Percentiles rank a stretch among this genome's conserved stretches.
phyloP scores from a whole-genome alignment of 2,888 invertebrate species.

The Apantesis nais region DNA sequence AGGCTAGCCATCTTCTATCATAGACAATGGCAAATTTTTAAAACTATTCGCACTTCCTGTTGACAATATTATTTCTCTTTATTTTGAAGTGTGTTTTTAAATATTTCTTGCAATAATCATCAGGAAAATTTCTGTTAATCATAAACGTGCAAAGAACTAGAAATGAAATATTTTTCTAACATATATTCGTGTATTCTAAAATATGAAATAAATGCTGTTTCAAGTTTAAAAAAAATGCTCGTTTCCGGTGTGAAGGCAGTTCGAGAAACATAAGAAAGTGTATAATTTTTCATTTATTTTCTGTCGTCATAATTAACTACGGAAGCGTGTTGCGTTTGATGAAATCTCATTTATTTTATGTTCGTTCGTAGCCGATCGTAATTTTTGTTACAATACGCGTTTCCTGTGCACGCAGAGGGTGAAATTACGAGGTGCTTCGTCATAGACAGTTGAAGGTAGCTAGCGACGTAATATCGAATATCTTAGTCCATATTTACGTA shows the following conservation, averaged over 20 bases:
- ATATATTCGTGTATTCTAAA: slow-evolving; percentile 56
- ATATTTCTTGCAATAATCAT: slow-evolving; percentile 49
- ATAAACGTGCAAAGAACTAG: slow-evolving; percentile 56
- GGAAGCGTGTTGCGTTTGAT: slow-evolving; percentile 74
- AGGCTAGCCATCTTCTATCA: slow-evolving; percentile 26
- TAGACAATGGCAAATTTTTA: slow-evolving; percentile 48
- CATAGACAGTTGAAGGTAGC: slow-evolving; percentile 80
- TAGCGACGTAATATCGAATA: slow-evolving; percentile 75
- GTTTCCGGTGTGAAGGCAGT: slow-evolving; percentile 83
- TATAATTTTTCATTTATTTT: slow-evolving; percentile 82
- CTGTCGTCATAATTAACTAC: slow-evolving; percentile 78
- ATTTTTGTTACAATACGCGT: slow-evolving; percentile 62
- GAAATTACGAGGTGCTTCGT: slow-evolving; percentile 73
- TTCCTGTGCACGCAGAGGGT: slow-evolving; percentile 58
- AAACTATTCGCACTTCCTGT: slow-evolving; percentile 58
- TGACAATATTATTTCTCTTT: slow-evolving; percentile 44
- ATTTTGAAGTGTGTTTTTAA: slow-evolving; percentile 49
- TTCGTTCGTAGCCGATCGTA: slow-evolving; percentile 63
- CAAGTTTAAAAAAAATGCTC: slow-evolving; percentile 71
- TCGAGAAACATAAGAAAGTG: slow-evolving; percentile 83
- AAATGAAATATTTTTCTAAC: slow-evolving; percentile 70
- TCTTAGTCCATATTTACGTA: slow-evolving; percentile 77
- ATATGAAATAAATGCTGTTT: slow-evolving; percentile 63
- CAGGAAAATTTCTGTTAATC: slow-evolving; percentile 57
- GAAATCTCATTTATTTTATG: slow-evolving; percentile 75